A percentile compares a stretch with the other conserved stretches of the same genome.
Conservation (phyloP, 2,797 vertebrate genomes). For the Champsocephalus gunnari region DNA sequence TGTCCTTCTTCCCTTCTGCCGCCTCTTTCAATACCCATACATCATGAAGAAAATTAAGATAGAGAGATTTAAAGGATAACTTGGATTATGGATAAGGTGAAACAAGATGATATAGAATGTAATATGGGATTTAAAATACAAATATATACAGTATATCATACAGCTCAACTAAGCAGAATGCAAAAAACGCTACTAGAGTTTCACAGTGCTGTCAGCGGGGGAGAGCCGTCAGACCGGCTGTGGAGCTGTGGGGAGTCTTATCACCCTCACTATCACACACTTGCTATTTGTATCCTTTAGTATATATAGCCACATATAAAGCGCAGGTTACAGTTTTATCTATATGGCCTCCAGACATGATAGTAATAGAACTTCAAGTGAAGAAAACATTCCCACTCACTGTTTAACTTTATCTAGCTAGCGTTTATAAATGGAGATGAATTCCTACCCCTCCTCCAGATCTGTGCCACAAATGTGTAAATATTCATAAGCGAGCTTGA, state of each 20-base stretch:
- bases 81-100: slow-evolving; percentile 26
- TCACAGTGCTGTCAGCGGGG: slow-evolving; percentile 33
- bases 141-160: slow-evolving; percentile 8
- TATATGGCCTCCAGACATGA: slow-evolving; percentile 25
- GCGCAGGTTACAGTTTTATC: not conserved
- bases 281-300: slow-evolving; percentile 9
- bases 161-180: slow-evolving; percentile 30
- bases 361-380: slow-evolving; percentile 17
- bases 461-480: slow-evolving; percentile 47
- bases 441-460: slow-evolving; percentile 48
- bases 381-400: slow-evolving; percentile 5
- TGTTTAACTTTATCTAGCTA: not conserved
- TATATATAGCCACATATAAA: slow-evolving; percentile 10
- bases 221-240: slow-evolving; percentile 9
- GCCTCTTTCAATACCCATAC: slow-evolving; percentile 27
- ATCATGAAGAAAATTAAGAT: slow-evolving; percentile 9
- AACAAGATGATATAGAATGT: slow-evolving; percentile 12
- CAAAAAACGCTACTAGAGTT: not conserved
- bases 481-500: slow-evolving; percentile 59
- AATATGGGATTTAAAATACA: slow-evolving; percentile 7
- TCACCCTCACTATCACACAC: slow-evolving; percentile 4
- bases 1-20: slow-evolving; percentile 32
- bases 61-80: slow-evolving; percentile 22
- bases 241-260: slow-evolving; percentile 21
- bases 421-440: slow-evolving; percentile 39